phyloP scores from a whole-genome alignment of 2,113 vertebrate species.

The Nansenia antarctica region DNA sequence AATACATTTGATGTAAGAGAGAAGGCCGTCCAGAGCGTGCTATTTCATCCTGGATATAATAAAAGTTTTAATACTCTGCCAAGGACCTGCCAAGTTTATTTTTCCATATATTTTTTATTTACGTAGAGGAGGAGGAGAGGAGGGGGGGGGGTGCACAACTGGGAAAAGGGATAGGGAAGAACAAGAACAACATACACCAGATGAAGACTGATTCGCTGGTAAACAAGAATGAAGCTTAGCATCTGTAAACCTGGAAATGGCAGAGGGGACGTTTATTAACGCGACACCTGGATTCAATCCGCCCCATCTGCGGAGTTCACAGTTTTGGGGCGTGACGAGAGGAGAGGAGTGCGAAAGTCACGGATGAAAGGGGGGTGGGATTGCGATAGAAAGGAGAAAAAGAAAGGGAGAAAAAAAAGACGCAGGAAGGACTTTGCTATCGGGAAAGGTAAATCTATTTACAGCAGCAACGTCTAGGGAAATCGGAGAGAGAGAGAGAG shows the following conservation, averaged over 20 bases:
- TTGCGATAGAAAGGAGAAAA: constrained; percentile 23
- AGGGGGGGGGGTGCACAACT: too few species aligned
- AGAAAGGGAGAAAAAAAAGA: constrained; percentile 28
- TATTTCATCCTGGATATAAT: neutral
- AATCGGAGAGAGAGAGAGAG: constrained; percentile 31
- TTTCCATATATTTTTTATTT: constrained; percentile 15
- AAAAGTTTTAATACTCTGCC: neutral
- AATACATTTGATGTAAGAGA: neutral
- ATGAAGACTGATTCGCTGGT: neutral
- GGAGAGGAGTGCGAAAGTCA: neutral
- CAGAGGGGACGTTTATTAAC: constrained; percentile 22
- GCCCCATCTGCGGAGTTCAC: constrained; percentile 31
- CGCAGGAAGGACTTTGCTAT: constrained; percentile 52
- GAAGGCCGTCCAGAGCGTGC: neutral
- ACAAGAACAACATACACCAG: neutral
- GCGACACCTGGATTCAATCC: constrained; percentile 38
- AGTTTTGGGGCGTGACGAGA: constrained; percentile 4
- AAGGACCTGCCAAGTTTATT: neutral
- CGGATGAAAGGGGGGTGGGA: constrained; percentile 43
- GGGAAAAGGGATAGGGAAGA: constrained; percentile 1
- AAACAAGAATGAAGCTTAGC: constrained; percentile 14
- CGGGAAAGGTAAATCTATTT: constrained; percentile 74
- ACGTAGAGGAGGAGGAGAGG: neutral
- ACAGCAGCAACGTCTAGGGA: constrained; percentile 58
- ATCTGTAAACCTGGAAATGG: constrained; percentile 16